Base-by-base conservation (phyloP, 2,113 vertebrate species). In the Sylvilagus bachmani region DNA sequence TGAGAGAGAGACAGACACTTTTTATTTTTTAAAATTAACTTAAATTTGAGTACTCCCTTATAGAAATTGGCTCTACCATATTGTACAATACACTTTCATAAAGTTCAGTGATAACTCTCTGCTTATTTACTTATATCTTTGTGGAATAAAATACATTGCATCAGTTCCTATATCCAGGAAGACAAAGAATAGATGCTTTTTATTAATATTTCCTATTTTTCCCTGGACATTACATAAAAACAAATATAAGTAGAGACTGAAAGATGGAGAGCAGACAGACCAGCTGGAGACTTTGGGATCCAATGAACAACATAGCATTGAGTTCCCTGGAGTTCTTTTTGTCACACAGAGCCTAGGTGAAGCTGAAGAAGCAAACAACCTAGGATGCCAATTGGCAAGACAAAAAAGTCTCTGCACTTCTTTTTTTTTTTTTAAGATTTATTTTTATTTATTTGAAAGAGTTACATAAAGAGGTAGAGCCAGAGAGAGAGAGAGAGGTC, bases 121-220 rank as follows among this genome's bases (percentile, higher is more conserved):
- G 71, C 25, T 85, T 58, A 49, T 36, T 81, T 69, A 87, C 90
- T 44, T 82, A 94, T 27, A 53, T 51, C 70, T 82, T 84, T 74
- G 36, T 85, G 25, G 31, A 85, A 67, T 38, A 85, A 92, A 92
- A 79, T 81, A 51, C 38, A 85, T 74, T 79, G 16, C 51, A 61
- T 14, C 21, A 36, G n/a, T 61, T 86, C 82, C 29, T 70, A 64
- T 3, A 64, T 82, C 73, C 67, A 85, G 73, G 24, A 91, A 78
- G 55, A 84, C 33, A 77, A 64, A 93, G 17, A 33, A 83, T 70
- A 90, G 36, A n/a, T 88, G 0, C 19, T 84, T 91, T 86, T 64
- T 29, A 74, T 71, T 49, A 58, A 17, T 44, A 44, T 44, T 83
- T 78, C 6, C 19, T 71, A 69, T 44, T 44, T 86, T 86, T 94